A percentile compares a stretch with the other conserved stretches of the same genome.
Evolutionary conservation across 2,113 vertebrate genomes (phyloP).

Genomic region (Muntiacus muntjak): DNA sequence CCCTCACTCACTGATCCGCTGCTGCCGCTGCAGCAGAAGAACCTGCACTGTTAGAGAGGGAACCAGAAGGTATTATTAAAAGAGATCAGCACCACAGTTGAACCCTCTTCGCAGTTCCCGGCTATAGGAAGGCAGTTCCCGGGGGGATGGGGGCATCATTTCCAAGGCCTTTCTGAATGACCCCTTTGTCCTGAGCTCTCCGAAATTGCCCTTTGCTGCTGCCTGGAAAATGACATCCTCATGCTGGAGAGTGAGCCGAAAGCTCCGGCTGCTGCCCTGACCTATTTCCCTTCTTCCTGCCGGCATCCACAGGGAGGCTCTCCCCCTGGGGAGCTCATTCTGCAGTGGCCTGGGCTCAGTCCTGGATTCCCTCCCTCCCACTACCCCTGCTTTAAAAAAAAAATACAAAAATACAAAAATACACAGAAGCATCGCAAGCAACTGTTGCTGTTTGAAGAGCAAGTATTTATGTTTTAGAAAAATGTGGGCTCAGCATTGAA

Average conservation of each 20-base stretch:
- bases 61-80: neutral
- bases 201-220: slow-evolving; percentile 26
- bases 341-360: slow-evolving; percentile 56
- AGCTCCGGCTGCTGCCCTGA: slow-evolving; percentile 32
- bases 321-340: slow-evolving; percentile 79
- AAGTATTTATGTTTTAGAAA: neutral
- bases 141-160: neutral
- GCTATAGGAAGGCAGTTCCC: neutral
- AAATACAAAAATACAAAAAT: neutral
- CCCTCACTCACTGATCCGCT: neutral
- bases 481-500: neutral
- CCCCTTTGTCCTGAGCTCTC: neutral
- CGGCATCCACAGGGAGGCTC: slow-evolving; percentile 63
- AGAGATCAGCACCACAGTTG: neutral
- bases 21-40: neutral
- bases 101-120: neutral
- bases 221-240: slow-evolving; percentile 18
- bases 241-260: slow-evolving; percentile 5
- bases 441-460: neutral
- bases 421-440: neutral
- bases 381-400: neutral
- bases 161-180: neutral
- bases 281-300: slow-evolving; percentile 58
- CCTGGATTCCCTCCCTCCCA: neutral
- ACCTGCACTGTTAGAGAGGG: neutral